These are phyloP conservation scores for Parauchenoglanis punctatus DNA, from an alignment of 2,797 vertebrate species.

Conservation along the genomic window DNA sequence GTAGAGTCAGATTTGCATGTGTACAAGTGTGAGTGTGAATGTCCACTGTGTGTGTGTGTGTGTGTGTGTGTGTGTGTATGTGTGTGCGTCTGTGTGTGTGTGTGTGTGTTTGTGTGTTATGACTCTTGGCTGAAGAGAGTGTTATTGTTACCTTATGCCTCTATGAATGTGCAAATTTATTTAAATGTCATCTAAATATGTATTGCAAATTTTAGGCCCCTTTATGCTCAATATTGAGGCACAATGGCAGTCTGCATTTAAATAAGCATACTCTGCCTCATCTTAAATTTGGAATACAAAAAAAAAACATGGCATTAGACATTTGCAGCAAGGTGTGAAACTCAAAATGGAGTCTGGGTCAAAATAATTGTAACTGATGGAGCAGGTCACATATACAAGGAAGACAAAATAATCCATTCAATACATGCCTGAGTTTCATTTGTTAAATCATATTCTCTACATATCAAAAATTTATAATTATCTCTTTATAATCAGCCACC, in stretches of 20 bases:
- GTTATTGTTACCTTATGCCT: background rate
- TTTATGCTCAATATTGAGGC: background rate
- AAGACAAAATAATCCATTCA: slow-evolving; percentile 10
- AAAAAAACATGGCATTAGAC: slow-evolving; percentile 1
- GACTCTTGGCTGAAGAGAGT: background rate
- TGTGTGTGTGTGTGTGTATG: background rate
- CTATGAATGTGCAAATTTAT: slow-evolving; percentile 3
- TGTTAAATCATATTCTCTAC: slow-evolving; percentile 8
- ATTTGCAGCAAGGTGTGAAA: slow-evolving; percentile 11
- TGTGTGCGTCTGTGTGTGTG: background rate
- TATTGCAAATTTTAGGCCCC: background rate
- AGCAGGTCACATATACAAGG: background rate
- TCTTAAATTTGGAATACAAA: background rate
- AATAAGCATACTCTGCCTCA: background rate
- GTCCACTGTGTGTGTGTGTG: background rate
- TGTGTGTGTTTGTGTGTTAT: background rate
- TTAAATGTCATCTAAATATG: background rate
- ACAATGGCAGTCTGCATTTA: background rate
- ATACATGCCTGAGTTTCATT: background rate
- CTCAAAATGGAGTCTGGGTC: slow-evolving; percentile 7
- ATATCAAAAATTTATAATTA: background rate
- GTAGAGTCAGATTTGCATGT: background rate
- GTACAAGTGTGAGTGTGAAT: background rate
- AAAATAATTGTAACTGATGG: slow-evolving; percentile 7
- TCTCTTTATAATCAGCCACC: background rate